These are phyloP conservation scores for Drosophila neocordata DNA, from an alignment of 1,140 invertebrate genomes.

Conservation along the genomic window DNA sequence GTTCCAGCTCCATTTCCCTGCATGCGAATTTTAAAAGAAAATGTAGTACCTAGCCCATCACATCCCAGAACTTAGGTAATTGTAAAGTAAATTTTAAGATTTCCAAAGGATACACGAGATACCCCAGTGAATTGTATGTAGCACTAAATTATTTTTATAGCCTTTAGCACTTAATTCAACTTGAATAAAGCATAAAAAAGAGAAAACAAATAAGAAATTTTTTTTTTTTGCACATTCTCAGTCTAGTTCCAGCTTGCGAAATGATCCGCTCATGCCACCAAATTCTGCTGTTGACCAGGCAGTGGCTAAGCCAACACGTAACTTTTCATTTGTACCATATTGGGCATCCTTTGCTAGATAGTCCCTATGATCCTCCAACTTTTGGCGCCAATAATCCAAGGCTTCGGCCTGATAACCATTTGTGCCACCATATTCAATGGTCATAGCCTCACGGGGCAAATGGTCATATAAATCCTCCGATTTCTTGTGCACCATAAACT, in stretches of 20 bases:
- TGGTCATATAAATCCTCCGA: slow-evolving; percentile 83
- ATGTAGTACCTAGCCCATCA: slow-evolving; percentile 64
- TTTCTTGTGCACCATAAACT: slow-evolving; percentile 83
- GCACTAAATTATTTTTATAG: slow-evolving; percentile 62
- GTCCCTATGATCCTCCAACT: slow-evolving; percentile 82
- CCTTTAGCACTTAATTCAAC: slow-evolving; percentile 58
- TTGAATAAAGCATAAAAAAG: slow-evolving; percentile 40
- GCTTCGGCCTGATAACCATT: slow-evolving; percentile 83
- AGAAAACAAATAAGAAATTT: slow-evolving; percentile 12
- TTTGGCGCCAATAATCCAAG: slow-evolving; percentile 84
- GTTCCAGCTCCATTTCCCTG: slow-evolving; percentile 30
- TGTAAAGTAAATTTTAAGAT: slow-evolving; percentile 61
- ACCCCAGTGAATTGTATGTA: slow-evolving; percentile 61
- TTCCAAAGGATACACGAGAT: slow-evolving; percentile 64
- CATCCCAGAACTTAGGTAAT: slow-evolving; percentile 41
- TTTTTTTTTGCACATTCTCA: slow-evolving; percentile 26
- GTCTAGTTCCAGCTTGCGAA: slow-evolving; percentile 82
- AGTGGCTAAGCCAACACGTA: slow-evolving; percentile 74
- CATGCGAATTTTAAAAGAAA: slow-evolving; percentile 76
- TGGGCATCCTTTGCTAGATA: slow-evolving; percentile 84
- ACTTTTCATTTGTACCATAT: slow-evolving; percentile 84
- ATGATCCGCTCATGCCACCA: slow-evolving; percentile 83
- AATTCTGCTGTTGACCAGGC: slow-evolving; percentile 61
- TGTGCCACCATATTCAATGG: slow-evolving; percentile 85
- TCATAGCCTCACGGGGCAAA: slow-evolving; percentile 84